phyloP scores from a whole-genome alignment of 2,113 vertebrate species.

The Prolemur simus region DNA sequence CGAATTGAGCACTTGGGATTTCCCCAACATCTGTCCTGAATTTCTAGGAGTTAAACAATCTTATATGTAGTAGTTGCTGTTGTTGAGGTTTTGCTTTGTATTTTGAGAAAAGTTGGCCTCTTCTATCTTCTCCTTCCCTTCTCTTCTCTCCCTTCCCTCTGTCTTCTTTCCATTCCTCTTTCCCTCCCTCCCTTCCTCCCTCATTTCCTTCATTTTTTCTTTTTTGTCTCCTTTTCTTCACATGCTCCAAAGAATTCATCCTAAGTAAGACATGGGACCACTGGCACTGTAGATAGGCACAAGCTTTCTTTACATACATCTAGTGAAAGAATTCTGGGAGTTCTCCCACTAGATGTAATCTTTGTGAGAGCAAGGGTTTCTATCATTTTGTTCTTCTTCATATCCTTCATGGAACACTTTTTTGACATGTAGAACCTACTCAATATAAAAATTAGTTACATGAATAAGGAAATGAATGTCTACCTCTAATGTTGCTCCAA shows the following conservation, averaged over 20 bases:
- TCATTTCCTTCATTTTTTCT: no score
- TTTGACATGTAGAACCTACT: background rate
- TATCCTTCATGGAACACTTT: background rate
- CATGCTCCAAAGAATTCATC: background rate
- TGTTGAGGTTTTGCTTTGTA: background rate
- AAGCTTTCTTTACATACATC: background rate
- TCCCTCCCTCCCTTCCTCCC: accelerated
- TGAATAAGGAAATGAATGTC: background rate
- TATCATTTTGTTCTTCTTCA: background rate
- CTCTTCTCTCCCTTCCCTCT: accelerated
- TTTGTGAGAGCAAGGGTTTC: background rate
- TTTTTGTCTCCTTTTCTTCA: background rate
- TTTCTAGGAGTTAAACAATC: background rate
- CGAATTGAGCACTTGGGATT: background rate
- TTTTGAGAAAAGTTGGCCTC: background rate
- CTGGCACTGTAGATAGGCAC: accelerated
- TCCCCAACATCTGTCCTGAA: background rate
- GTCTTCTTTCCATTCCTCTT: accelerated
- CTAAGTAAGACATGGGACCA: background rate
- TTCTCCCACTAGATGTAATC: background rate
- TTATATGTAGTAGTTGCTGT: background rate
- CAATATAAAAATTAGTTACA: background rate
- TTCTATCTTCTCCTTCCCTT: background rate
- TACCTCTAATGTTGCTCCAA: background rate
- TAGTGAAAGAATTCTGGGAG: background rate